These are phyloP conservation scores for Psittacula echo DNA, from an alignment of 2,797 vertebrate species.

Conservation along the genomic window DNA sequence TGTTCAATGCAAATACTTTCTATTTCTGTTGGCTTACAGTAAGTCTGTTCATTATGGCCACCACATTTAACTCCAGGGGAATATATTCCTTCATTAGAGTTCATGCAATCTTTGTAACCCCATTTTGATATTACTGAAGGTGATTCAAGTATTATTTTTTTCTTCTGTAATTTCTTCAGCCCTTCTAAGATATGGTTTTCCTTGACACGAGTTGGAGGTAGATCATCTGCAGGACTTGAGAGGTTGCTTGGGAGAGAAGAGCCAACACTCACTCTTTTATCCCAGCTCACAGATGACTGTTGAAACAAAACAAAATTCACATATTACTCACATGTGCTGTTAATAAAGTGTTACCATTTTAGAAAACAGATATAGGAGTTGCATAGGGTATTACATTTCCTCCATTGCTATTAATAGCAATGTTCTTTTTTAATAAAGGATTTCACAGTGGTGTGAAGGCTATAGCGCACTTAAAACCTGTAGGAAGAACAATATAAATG, in stretches of 20 bases:
- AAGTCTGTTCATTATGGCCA: constrained; percentile 75
- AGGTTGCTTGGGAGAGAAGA: constrained; percentile 88
- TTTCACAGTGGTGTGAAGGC: background rate
- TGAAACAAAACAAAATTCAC: constrained; percentile 49
- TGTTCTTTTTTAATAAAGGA: background rate
- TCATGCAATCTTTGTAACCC: constrained; percentile 93
- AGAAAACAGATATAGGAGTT: background rate
- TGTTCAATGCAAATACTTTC: constrained; percentile 61
- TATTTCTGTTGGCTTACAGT: constrained; percentile 63
- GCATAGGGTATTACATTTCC: background rate
- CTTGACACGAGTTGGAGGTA: constrained; percentile 85
- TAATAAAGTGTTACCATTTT: background rate
- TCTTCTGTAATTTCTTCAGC: constrained; percentile 88
- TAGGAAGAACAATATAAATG: constrained; percentile 3
- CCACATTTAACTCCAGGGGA: constrained; percentile 88
- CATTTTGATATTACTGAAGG: constrained; percentile 86
- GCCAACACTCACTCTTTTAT: constrained; percentile 88
- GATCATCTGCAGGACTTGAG: constrained; percentile 84
- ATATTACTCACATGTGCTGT: background rate
- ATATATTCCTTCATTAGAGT: constrained; percentile 96
- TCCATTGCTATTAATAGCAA: constrained; percentile 25
- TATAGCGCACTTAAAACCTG: background rate
- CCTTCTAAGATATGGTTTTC: constrained; percentile 92
- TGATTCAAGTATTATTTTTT: constrained; percentile 81
- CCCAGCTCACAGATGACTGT: constrained; percentile 87